Conservation (phyloP, 1,140 invertebrate species). For the Galleria mellonella region DNA sequence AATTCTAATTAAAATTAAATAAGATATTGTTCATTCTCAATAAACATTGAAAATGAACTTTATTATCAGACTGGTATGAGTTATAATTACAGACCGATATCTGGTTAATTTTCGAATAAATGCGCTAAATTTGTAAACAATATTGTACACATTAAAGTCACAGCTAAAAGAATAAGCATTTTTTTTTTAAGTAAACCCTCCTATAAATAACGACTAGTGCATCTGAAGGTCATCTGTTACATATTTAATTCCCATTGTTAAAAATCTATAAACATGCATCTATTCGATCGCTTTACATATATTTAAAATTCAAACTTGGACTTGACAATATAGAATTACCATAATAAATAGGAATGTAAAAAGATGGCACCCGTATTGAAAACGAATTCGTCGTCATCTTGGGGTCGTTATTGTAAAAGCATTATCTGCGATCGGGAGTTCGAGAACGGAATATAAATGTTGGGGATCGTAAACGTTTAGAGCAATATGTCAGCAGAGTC, state of each 20-base stretch:
- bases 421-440: constrained; percentile 55
- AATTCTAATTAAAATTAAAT: too few relatives aligned
- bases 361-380: constrained; percentile 31
- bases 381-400: constrained; percentile 46
- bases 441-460: constrained; percentile 55
- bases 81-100: too few relatives aligned
- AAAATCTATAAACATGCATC: constrained; percentile 4
- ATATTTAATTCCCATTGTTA: constrained; percentile 10
- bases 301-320: constrained; percentile 17
- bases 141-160: too few relatives aligned
- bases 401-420: constrained; percentile 59
- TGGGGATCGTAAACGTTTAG: constrained; percentile 31
- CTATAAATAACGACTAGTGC: too few relatives aligned
- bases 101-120: too few relatives aligned
- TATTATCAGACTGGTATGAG: too few relatives aligned
- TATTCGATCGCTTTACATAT: constrained; percentile 11
- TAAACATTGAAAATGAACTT: too few relatives aligned
- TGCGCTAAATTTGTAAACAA: too few relatives aligned
- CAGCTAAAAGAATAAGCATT: too few relatives aligned
- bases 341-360: constrained; percentile 32
- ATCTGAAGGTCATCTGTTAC: constrained; percentile 7
- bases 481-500: constrained; percentile 51
- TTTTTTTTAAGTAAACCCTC: too few relatives aligned
- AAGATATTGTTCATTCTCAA: too few relatives aligned
- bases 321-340: constrained; percentile 21